phyloP scores from a whole-genome alignment of 2,888 invertebrate genomes.

The Chymomyza caudatula region DNA sequence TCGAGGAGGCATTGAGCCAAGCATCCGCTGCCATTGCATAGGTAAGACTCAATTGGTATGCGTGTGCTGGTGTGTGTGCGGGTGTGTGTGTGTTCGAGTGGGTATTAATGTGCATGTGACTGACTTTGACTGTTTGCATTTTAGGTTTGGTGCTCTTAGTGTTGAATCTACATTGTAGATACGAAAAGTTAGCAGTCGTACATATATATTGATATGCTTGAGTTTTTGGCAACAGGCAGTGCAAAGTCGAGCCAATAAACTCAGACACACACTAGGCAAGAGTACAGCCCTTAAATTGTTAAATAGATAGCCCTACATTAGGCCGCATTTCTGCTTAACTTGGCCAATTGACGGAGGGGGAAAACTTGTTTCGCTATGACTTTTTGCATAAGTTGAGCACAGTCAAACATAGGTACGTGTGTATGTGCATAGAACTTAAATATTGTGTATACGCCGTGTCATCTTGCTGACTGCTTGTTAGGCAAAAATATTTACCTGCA shows the following conservation, averaged over 20 bases:
- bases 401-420: neutral
- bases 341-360: neutral
- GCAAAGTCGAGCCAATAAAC: slow-evolving; percentile 25
- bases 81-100: neutral
- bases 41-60: slow-evolving; percentile 11
- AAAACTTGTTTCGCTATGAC: neutral
- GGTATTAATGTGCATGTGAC: neutral
- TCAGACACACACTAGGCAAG: slow-evolving; percentile 1
- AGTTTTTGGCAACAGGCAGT: slow-evolving; percentile 32
- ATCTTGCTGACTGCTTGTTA: slow-evolving; percentile 12
- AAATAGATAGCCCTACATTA: neutral
- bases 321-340: slow-evolving; percentile 36
- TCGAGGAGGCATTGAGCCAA: neutral
- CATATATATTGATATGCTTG: slow-evolving; percentile 28
- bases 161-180: neutral
- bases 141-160: neutral
- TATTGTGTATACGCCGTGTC: slow-evolving; percentile 40
- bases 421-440: neutral
- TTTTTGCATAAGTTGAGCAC: neutral
- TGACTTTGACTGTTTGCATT: neutral
- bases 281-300: slow-evolving; percentile 27
- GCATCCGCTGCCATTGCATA: slow-evolving; percentile 33
- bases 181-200: slow-evolving; percentile 12
- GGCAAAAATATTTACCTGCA: slow-evolving; percentile 25
- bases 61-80: neutral